phyloP scores from a whole-genome alignment of 2,113 vertebrate species.

The Aptenodytes patagonicus region DNA sequence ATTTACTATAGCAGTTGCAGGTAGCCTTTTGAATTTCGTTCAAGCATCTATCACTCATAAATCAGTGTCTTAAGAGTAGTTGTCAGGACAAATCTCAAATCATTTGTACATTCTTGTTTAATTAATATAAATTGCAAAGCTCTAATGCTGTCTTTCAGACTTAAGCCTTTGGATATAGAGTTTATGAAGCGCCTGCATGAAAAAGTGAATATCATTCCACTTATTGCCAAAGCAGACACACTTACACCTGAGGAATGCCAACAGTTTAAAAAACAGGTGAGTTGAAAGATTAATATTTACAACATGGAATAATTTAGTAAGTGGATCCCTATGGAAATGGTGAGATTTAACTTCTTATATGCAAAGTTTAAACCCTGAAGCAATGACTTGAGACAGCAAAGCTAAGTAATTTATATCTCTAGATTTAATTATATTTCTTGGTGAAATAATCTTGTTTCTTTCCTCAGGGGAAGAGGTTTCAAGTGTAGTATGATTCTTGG shows the following conservation, averaged over 20 bases:
- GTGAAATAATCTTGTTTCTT: conserved; percentile 20
- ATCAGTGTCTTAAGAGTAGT: neutral
- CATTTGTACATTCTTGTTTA: neutral
- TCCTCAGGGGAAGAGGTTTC: conserved; percentile 34
- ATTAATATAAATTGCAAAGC: neutral
- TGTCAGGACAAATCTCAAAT: neutral
- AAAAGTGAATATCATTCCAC: conserved; percentile 99
- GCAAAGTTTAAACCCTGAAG: conserved; percentile 28
- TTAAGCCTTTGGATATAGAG: conserved; percentile 98
- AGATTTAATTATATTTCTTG: conserved; percentile 52
- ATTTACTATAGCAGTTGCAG: neutral
- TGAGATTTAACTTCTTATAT: neutral
- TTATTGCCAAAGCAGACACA: conserved; percentile 99
- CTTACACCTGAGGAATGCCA: conserved; percentile 98
- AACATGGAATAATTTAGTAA: neutral
- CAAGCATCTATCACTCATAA: neutral
- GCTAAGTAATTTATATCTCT: conserved; percentile 36
- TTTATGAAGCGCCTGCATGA: conserved; percentile 99
- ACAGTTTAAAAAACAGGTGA: conserved; percentile 99
- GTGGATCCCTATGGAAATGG: neutral
- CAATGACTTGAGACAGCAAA: conserved; percentile 22
- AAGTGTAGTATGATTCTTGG: conserved; percentile 16
- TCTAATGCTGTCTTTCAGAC: conserved; percentile 74
- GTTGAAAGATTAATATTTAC: conserved; percentile 9
- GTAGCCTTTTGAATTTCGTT: neutral